Base-by-base conservation (phyloP, 2,113 vertebrate species). In the Zingel zingel region DNA sequence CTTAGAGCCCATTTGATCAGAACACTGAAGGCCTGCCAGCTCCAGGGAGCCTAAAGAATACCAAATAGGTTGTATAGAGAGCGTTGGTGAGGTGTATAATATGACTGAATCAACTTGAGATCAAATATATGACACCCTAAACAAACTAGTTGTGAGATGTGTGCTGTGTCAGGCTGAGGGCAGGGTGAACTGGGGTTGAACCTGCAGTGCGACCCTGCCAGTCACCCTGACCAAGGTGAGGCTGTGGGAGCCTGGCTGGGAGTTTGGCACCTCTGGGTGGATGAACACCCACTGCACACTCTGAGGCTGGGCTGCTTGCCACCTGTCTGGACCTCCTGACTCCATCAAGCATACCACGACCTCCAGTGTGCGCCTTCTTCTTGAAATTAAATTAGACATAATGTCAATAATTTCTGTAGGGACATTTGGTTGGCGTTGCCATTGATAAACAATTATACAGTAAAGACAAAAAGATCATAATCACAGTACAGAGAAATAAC, bases 261-360 rank as follows among this genome's bases (percentile, higher is more conserved):
- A 91, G 86, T 93, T 93, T 91, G 87, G 90, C 93, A 93, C 93
- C 93, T 94, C 89, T 82, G 79, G 88, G 84, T 85, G 84, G 79
- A 89, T 64, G 70, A 84, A 84, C 93, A 91, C 90, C 90, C 91
- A 92, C 90, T 77, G 84, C 68, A 78, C 78, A 74, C 89, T 88
- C 83, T 68, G 79, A 83, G 79, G 70, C 84, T 68, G 81, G 92
- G 90, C 89, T 69, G 81, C 68, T 77, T 84, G 89, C 91, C 93
- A 94, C 88, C 92, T 93, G 93, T 93, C 90, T 91, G 87, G 74
- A 62, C 61, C 89, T 77, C 85, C 72, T 1, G 43, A 33, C 59
- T 74, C 47, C 76, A 21, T 77, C 78, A 79, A 80, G 85, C 88
- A 68, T 36, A 33, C 18, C 59, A 25, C 6, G 77, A 91, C 88